Conservation (phyloP, 2,113 vertebrate genomes). For the human region GRCh38 chr2:183414501-183415000, state of each 20-base stretch:
- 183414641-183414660: conserved; percentile 38
- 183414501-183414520: conserved; percentile 62
- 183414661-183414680: conserved; percentile 73
- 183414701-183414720: conserved; percentile 63
- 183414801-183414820: conserved; percentile 47
- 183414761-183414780: conserved; percentile 66
- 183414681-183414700: conserved; percentile 57
- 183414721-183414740: background rate
- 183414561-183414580: conserved; percentile 13
- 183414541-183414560: conserved; percentile 30
- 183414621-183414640: conserved; percentile 60
- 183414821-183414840: conserved; percentile 51
- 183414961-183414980: background rate
- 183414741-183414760: background rate
- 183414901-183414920: conserved; percentile 35
- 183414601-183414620: conserved; percentile 41
- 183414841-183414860: conserved; percentile 43
- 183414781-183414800: conserved; percentile 66
- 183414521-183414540: conserved; percentile 45
- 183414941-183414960: conserved; percentile 5
- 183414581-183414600: conserved; percentile 50
- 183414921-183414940: conserved; percentile 62
- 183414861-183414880: conserved; percentile 57
- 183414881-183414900: conserved; percentile 21
- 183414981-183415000: background rate